Conservation (phyloP, 2,888 invertebrate species). For the Drosophila ochracea region DNA sequence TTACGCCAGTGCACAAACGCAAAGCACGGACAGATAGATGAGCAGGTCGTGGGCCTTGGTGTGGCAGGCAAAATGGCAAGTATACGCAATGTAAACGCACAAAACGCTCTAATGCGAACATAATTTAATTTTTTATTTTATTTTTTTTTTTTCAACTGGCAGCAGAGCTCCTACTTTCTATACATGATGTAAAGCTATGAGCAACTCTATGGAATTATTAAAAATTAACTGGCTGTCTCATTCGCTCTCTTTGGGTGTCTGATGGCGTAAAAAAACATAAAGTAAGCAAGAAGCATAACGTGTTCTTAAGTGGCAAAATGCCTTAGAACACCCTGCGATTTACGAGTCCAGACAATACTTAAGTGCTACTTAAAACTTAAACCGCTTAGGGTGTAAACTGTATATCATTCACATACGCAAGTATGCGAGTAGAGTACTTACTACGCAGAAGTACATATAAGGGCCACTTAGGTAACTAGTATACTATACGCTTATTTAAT, state of each 20-base stretch:
- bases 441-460: conserved; percentile 14
- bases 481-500: conserved; percentile 52
- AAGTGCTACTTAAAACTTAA: conserved; percentile 81
- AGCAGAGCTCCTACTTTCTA: conserved; percentile 1
- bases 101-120: conserved; percentile 48
- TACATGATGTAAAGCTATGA: conserved; percentile 21
- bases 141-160: conserved; percentile 5
- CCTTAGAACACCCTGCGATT: conserved; percentile 64
- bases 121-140: conserved; percentile 4
- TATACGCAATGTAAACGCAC: conserved; percentile 64
- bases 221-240: conserved; percentile 21
- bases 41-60: neutral
- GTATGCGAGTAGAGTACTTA: conserved; percentile 22
- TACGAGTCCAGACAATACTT: conserved; percentile 74
- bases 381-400: conserved; percentile 67
- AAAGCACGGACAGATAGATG: conserved; percentile 3
- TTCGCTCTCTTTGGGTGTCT: neutral
- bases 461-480: conserved; percentile 61
- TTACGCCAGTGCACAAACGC: conserved; percentile 28
- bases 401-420: conserved; percentile 45
- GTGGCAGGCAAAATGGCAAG: conserved; percentile 36
- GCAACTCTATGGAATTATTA: conserved; percentile 40
- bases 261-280: conserved; percentile 18
- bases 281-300: conserved; percentile 45
- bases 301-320: conserved; percentile 62